A percentile compares a stretch with the other conserved stretches of the same genome.
phyloP scores from a whole-genome alignment of 2,797 vertebrate genomes.

The Danio aesculapii region DNA sequence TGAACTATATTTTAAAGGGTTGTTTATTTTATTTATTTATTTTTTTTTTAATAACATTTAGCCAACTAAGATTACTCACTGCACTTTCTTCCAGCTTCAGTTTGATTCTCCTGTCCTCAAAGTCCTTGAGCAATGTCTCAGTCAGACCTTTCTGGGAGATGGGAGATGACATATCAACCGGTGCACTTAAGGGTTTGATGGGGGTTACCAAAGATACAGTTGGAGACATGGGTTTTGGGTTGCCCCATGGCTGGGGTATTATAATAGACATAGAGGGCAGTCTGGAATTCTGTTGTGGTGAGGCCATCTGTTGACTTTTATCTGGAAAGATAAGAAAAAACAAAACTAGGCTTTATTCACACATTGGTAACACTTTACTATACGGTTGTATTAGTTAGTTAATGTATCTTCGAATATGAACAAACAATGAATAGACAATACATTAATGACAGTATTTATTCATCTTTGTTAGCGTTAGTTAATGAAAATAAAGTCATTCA shows the following conservation, averaged over 20 bases:
- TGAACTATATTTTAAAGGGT: neutral
- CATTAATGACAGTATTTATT: too few species aligned
- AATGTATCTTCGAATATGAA: too few species aligned
- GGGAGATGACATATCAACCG: constrained; percentile 13
- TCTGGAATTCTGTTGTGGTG: constrained; percentile 43
- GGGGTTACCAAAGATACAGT: constrained; percentile 14
- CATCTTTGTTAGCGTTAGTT: too few species aligned
- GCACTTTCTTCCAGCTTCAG: constrained; percentile 73
- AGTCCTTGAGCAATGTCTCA: constrained; percentile 74
- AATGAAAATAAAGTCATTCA: too few species aligned
- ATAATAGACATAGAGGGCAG: constrained; percentile 65
- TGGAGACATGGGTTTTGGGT: constrained; percentile 33
- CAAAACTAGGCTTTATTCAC: neutral
- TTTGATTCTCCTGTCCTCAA: constrained; percentile 70
- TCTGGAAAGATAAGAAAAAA: constrained; percentile 57
- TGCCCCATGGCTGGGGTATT: constrained; percentile 72
- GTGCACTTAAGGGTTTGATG: constrained; percentile 1
- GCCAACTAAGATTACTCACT: constrained; percentile 65
- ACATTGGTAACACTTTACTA: too few species aligned
- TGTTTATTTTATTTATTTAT: neutral
- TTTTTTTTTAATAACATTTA: neutral
- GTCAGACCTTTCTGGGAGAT: constrained; percentile 68
- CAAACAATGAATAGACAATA: too few species aligned
- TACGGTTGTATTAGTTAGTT: too few species aligned
- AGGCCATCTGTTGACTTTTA: constrained; percentile 37